Percentiles rank a stretch among this genome's conserved stretches.
phyloP scores from a whole-genome alignment of 2,888 invertebrate species.

The Epicampocera succincta region DNA sequence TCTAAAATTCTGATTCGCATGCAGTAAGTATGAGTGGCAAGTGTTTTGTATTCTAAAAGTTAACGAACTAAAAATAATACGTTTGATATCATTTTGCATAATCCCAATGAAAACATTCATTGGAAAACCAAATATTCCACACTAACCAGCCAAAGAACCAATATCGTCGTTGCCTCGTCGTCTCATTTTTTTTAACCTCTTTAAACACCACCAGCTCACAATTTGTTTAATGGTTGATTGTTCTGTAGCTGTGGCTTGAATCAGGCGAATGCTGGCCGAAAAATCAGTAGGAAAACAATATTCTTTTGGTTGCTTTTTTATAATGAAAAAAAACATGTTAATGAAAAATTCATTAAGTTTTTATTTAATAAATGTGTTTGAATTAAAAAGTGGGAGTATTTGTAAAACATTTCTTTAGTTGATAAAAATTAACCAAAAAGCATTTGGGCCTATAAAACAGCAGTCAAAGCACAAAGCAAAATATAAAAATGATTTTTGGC shows the following conservation, averaged over 20 bases:
- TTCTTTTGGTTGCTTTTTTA: conserved; percentile 49
- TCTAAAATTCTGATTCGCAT: neutral
- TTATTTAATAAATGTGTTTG: conserved; percentile 62
- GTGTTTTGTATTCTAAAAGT: conserved; percentile 77
- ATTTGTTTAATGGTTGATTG: conserved; percentile 29
- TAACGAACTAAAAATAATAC: conserved; percentile 81
- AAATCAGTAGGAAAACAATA: conserved; percentile 39
- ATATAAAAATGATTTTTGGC: conserved; percentile 44
- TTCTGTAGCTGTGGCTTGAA: conserved; percentile 4
- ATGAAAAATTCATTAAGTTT: conserved; percentile 78
- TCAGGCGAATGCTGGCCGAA: neutral
- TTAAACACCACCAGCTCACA: conserved; percentile 32
- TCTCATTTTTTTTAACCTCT: neutral
- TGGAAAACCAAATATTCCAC: conserved; percentile 52
- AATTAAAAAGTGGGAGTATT: conserved; percentile 45
- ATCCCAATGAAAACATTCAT: conserved; percentile 65
- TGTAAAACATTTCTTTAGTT: conserved; percentile 66
- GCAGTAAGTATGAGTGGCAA: conserved; percentile 26
- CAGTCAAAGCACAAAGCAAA: conserved; percentile 34
- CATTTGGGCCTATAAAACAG: conserved; percentile 26
- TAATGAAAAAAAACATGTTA: conserved; percentile 72
- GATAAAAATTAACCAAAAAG: conserved; percentile 67
- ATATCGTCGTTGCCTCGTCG: conserved; percentile 29
- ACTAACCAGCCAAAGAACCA: conserved; percentile 54
- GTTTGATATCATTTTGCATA: conserved; percentile 78